Base-by-base conservation (phyloP, 2,888 invertebrate species). In the Heliconius ismenius region DNA sequence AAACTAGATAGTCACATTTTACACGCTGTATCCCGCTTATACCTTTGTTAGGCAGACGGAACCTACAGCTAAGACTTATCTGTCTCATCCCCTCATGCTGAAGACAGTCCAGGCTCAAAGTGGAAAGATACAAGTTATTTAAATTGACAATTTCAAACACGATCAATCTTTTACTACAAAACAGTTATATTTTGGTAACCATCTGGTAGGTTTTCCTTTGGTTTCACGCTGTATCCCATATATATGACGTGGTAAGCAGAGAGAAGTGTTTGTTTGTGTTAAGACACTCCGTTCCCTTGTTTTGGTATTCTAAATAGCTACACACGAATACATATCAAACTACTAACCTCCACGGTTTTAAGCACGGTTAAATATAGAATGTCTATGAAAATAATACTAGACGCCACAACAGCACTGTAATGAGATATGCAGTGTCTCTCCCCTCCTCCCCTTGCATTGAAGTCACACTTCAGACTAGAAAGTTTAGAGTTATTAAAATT, bases 401-500 rank as follows among this genome's bases (percentile, higher is more conserved):
- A 24, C 26, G 49, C 49, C 49, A 39, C n/a, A 24, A 6, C 11
- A 49, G 26, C 69, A n/a, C n/a, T n/a, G 69, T 69, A 69, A 69
- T 11, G 54, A 28, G 69, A 69, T 54, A 69, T 28, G 54, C 21
- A 26, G 54, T 69, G 54, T 69, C 49, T n/a, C 39, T 15, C 21
- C 69, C 32, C 69, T 54, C 32, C 69, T 54, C 69, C 69, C 54
- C 69, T 54, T 54, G 43, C 69, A 21, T 54, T 3, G 28, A 32
- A 28, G 54, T 28, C 60, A 26, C 24, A 39, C 58, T 58, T 24
- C 60, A 67, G 87, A 83, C 84, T 92, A 91, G 92, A 92, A 92
- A 92, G 92, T 92, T 90, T 84, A 80, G 88, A 89, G 85, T 91
- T 92, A 91, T 92, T 91, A 92, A 92, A 92, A 91, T 92, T 92